Percentiles rank a stretch among this genome's conserved stretches.
Evolutionary conservation across 1,140 invertebrate genomes (phyloP).

Genomic region (Cotesia vestalis): DNA sequence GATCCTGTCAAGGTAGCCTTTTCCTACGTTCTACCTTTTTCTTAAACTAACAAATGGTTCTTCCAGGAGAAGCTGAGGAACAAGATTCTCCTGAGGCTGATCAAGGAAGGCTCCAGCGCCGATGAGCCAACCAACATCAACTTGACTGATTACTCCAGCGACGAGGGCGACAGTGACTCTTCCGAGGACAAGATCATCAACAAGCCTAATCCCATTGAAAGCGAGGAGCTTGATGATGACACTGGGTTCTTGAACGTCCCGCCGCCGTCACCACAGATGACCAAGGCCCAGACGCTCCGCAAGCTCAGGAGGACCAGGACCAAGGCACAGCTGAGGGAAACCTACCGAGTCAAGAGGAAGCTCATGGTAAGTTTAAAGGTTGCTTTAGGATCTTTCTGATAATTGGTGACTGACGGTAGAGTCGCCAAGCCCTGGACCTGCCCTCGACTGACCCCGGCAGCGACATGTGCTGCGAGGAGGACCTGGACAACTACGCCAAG

Average conservation of each 20-base stretch:
- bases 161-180: conserved; percentile 79
- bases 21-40: neutral
- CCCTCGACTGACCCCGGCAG: conserved; percentile 68
- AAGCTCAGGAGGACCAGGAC: conserved; percentile 45
- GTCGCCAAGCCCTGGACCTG: conserved; percentile 60
- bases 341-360: conserved; percentile 39
- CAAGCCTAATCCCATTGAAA: conserved; percentile 37
- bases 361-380: conserved; percentile 41
- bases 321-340: conserved; percentile 40
- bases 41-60: neutral
- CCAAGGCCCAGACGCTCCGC: conserved; percentile 35
- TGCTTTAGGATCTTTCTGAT: no score
- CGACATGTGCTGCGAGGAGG: conserved; percentile 55
- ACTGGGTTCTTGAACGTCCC: conserved; percentile 59
- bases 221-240: conserved; percentile 38
- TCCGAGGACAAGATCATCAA: conserved; percentile 64
- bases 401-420: conserved; percentile 39
- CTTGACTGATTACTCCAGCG: conserved; percentile 85
- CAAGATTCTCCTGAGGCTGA: conserved; percentile 80
- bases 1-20: conserved; percentile 79
- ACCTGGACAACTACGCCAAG: conserved; percentile 13
- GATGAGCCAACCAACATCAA: conserved; percentile 87
- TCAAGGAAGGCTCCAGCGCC: conserved; percentile 85
- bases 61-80: conserved; percentile 76
- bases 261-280: conserved; percentile 67